phyloP scores from a whole-genome alignment of 1,140 invertebrate genomes.

The Formica exsecta region DNA sequence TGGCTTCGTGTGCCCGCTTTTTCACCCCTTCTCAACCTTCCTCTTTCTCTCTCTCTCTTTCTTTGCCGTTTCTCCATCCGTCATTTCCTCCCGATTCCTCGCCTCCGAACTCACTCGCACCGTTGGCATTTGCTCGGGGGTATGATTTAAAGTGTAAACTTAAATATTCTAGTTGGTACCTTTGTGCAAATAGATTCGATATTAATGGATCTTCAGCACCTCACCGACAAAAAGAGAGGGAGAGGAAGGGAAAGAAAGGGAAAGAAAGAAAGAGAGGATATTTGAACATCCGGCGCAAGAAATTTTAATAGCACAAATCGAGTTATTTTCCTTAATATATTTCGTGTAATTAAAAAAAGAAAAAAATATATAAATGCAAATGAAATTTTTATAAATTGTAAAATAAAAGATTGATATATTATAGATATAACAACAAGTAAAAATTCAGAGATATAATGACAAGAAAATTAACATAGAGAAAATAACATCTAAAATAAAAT shows the following conservation, averaged over 20 bases:
- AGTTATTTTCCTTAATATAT: background rate
- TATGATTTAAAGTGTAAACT: conserved; percentile 82
- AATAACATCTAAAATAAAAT: background rate
- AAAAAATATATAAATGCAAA: background rate
- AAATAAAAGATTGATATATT: background rate
- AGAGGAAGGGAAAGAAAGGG: conserved; percentile 42
- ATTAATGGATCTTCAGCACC: conserved; percentile 78
- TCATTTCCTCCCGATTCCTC: conserved; percentile 52
- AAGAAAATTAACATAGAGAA: background rate
- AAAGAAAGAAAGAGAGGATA: conserved; percentile 36
- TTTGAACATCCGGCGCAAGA: conserved; percentile 13
- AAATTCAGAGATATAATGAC: background rate
- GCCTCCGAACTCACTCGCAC: conserved; percentile 18
- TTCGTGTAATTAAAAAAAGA: background rate
- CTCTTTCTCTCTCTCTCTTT: background rate
- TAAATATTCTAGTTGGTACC: conserved; percentile 79
- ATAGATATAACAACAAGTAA: background rate
- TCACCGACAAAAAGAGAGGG: conserved; percentile 6
- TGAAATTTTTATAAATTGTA: background rate
- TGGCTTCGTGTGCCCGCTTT: conserved; percentile 70
- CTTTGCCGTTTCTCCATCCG: conserved; percentile 61
- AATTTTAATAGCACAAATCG: conserved; percentile 30
- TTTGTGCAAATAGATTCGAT: conserved; percentile 81
- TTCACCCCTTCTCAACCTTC: conserved; percentile 44
- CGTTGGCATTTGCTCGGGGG: conserved; percentile 68